These are phyloP conservation scores for Heliconius sara DNA, from an alignment of 2,888 invertebrate species.

Conservation along the genomic window DNA sequence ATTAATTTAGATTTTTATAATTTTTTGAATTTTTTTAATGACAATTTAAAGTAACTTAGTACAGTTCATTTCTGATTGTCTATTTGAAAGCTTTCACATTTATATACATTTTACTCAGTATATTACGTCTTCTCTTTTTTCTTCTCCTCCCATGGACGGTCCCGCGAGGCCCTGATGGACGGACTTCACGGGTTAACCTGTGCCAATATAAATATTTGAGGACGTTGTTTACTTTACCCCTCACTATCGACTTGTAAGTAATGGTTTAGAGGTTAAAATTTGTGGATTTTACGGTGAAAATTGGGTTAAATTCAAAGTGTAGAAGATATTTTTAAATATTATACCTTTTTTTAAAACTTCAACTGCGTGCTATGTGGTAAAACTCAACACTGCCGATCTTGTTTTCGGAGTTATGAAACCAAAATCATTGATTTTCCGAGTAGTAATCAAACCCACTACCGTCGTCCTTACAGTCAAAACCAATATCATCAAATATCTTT, in stretches of 20 bases:
- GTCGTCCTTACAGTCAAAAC: not conserved
- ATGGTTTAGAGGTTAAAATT: conserved; percentile 38
- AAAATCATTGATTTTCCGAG: not conserved
- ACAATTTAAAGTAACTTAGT: not conserved
- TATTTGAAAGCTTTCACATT: too few species aligned
- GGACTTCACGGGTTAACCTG: conserved; percentile 78
- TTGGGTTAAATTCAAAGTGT: conserved; percentile 10
- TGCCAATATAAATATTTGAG: conserved; percentile 81
- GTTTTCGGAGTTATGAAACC: not conserved
- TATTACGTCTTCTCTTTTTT: conserved; percentile 18
- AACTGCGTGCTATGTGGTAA: too few species aligned
- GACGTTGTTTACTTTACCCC: conserved; percentile 58
- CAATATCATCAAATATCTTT: too few species aligned
- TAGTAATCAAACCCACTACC: not conserved
- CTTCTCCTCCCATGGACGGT: conserved; percentile 68
- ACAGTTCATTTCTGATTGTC: not conserved
- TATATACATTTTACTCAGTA: not conserved
- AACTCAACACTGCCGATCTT: too few species aligned
- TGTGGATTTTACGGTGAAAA: conserved; percentile 15
- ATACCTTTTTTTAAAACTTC: not conserved
- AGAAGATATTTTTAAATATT: not conserved
- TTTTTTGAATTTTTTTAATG: too few species aligned
- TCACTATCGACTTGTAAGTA: conserved; percentile 50
- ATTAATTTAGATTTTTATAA: too few species aligned
- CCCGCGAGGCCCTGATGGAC: conserved; percentile 79